A percentile compares a stretch with the other conserved stretches of the same genome.
phyloP scores from a whole-genome alignment of 2,797 vertebrate species.

The Graptemys geographica region DNA sequence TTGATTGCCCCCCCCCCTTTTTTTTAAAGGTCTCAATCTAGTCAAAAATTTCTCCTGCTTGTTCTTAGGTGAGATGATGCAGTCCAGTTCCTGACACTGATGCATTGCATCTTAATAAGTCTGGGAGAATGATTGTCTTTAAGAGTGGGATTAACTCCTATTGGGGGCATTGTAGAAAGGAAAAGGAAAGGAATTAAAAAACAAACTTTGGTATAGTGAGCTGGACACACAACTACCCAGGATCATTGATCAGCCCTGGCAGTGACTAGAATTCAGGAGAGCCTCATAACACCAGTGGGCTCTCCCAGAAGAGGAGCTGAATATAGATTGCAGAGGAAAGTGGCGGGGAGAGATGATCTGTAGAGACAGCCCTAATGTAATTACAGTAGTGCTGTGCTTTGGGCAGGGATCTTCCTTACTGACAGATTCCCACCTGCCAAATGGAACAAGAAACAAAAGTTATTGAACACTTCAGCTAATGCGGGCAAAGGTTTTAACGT shows the following conservation, averaged over 20 bases:
- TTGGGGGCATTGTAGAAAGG: not conserved
- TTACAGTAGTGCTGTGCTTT: not conserved
- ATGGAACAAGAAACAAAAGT: accelerated
- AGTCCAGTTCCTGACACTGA: not conserved
- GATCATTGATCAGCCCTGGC: not conserved
- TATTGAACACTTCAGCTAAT: not conserved
- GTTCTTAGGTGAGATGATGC: not conserved
- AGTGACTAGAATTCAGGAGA: not conserved
- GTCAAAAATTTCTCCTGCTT: not conserved
- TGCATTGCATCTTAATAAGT: not conserved
- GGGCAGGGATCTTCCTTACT: not conserved
- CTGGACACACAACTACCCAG: not conserved
- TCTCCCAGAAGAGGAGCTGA: not conserved
- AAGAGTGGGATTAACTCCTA: not conserved
- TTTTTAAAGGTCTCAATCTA: not conserved
- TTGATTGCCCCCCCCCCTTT: not conserved
- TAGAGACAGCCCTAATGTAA: not conserved
- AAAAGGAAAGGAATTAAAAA: not conserved
- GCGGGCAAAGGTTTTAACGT: not conserved
- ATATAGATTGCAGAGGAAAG: not conserved
- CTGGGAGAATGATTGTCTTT: not conserved
- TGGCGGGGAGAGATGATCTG: not conserved
- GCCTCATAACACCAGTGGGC: accelerated
- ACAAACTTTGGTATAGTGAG: not conserved
- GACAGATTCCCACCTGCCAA: accelerated